phyloP scores from a whole-genome alignment of 2,888 invertebrate genomes.

The Himalopsyche anomala region DNA sequence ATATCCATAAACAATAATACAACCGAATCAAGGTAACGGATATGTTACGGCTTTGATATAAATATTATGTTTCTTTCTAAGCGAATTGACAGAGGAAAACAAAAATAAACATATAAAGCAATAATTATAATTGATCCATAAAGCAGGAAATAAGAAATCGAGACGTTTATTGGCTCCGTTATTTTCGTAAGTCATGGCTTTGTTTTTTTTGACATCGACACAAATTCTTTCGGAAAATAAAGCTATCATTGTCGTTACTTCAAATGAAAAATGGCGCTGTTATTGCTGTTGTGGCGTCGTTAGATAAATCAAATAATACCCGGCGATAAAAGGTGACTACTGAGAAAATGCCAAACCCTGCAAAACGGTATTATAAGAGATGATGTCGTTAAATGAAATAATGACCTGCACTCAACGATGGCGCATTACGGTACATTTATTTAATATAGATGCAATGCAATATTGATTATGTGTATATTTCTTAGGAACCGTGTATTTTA shows the following conservation, averaged over 20 bases:
- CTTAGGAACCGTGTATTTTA: too few species aligned
- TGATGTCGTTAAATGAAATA: slow-evolving; percentile 19
- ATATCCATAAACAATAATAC: slow-evolving; percentile 1
- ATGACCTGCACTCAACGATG: not conserved
- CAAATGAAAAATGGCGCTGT: slow-evolving; percentile 58
- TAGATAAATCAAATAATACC: slow-evolving; percentile 48
- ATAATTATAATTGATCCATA: slow-evolving; percentile 42
- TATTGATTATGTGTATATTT: too few species aligned
- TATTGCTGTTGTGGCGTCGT: slow-evolving; percentile 49
- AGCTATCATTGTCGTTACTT: slow-evolving; percentile 59
- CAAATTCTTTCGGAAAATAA: slow-evolving; percentile 56
- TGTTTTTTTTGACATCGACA: slow-evolving; percentile 39
- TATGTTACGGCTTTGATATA: not conserved
- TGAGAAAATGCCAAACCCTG: slow-evolving; percentile 35
- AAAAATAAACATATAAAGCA: slow-evolving; percentile 42
- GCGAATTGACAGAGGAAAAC: slow-evolving; percentile 32
- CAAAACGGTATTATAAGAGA: slow-evolving; percentile 39
- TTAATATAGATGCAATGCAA: not conserved
- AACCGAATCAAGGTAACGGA: slow-evolving; percentile 14
- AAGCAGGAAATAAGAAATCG: slow-evolving; percentile 40
- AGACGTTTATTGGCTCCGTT: slow-evolving; percentile 42
- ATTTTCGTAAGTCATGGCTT: slow-evolving; percentile 40
- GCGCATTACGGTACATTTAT: not conserved
- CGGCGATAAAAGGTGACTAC: slow-evolving; percentile 37
- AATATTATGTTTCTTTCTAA: slow-evolving; percentile 36